Conservation (phyloP, 1,140 invertebrate species). For the Choristoneura fumiferana region DNA sequence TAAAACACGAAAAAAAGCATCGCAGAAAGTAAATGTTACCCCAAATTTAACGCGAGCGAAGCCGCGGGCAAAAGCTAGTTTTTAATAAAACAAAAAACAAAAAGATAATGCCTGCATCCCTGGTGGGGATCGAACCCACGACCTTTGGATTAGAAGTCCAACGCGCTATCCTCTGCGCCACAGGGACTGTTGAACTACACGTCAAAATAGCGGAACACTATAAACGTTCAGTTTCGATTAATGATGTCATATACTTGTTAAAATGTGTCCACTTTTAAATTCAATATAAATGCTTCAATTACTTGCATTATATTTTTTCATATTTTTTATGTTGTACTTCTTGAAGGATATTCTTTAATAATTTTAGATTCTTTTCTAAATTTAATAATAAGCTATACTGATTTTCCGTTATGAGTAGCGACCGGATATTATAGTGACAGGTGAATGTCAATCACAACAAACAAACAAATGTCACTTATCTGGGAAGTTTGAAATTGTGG, state of each 20-base stretch:
- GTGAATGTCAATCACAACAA: neutral
- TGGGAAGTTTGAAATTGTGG: slow-evolving; percentile 10
- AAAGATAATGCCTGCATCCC: slow-evolving; percentile 60
- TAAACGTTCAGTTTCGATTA: neutral
- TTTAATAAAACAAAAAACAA: neutral
- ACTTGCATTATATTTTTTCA: neutral
- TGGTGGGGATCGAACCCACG: slow-evolving; percentile 83
- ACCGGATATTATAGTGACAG: neutral
- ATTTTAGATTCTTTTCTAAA: too few species aligned
- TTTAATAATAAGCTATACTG: neutral
- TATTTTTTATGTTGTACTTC: neutral
- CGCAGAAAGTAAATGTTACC: too few species aligned
- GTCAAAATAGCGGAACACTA: slow-evolving; percentile 26
- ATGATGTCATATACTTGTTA: neutral
- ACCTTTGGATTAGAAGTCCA: slow-evolving; percentile 79
- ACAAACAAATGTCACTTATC: slow-evolving; percentile 14
- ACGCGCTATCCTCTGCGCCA: slow-evolving; percentile 70
- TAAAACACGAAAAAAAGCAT: too few species aligned
- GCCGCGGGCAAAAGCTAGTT: neutral
- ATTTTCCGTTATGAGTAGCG: neutral
- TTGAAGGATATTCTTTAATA: neutral
- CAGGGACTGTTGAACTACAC: slow-evolving; percentile 57
- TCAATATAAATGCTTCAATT: too few species aligned
- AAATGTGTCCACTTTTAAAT: too few species aligned
- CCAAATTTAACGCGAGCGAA: too few species aligned